These are phyloP conservation scores for Trogon surrucura DNA, from an alignment of 2,113 vertebrate species.

Conservation along the genomic window DNA sequence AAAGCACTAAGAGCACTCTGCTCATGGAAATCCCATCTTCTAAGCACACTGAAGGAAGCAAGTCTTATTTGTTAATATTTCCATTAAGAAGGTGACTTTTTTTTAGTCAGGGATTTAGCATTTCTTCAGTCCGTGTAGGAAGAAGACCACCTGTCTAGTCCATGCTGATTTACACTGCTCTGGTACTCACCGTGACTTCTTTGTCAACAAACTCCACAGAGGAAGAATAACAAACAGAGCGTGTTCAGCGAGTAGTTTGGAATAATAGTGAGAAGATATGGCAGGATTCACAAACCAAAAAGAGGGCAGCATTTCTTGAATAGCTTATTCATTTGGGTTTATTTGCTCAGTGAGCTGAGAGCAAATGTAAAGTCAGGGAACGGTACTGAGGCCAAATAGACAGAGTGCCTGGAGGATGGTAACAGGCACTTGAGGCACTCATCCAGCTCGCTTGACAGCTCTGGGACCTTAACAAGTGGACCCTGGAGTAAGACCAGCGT, in stretches of 20 bases:
- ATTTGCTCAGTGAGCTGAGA: not conserved
- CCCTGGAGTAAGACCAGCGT: not conserved
- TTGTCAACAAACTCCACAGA: not conserved
- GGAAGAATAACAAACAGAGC: not conserved
- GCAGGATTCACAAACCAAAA: not conserved
- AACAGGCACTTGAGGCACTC: not conserved
- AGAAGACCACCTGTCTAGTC: not conserved
- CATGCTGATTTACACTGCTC: not conserved
- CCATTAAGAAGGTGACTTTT: not conserved
- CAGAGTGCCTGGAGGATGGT: not conserved
- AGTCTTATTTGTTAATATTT: not conserved
- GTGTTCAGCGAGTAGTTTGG: not conserved
- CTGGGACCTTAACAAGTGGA: not conserved
- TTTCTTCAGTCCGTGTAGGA: not conserved
- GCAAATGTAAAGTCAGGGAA: not conserved
- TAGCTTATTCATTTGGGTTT: conserved; percentile 1
- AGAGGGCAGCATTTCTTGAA: not conserved
- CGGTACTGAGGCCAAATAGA: not conserved
- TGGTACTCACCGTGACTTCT: not conserved
- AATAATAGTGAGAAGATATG: not conserved
- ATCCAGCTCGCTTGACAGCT: not conserved
- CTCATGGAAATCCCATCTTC: not conserved
- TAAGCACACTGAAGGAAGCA: not conserved
- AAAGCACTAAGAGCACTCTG: not conserved
- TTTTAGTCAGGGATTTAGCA: not conserved